A percentile compares a stretch with the other conserved stretches of the same genome.
These are phyloP conservation scores for Pseudomyrmex cubaensis DNA, from an alignment of 1,140 invertebrate genomes.

Conservation along the genomic window DNA sequence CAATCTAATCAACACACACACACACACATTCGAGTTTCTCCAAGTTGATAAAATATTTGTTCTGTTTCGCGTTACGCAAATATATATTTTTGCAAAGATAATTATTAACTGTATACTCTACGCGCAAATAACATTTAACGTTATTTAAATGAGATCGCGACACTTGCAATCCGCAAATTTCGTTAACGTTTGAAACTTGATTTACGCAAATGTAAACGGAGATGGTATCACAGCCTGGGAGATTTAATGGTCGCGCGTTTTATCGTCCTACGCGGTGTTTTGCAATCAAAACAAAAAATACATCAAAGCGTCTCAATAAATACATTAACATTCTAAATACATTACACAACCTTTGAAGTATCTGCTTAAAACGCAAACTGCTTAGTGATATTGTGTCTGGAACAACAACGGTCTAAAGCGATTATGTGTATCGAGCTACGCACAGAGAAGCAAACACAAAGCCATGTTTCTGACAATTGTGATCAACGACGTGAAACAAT, in stretches of 20 bases:
- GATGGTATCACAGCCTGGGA: too few relatives aligned
- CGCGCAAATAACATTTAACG: too few relatives aligned
- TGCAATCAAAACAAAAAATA: constrained; percentile 7
- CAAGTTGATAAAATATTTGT: constrained; percentile 1
- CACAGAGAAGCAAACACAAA: constrained; percentile 21
- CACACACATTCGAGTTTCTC: not conserved
- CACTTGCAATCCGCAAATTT: too few relatives aligned
- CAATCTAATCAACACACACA: not conserved
- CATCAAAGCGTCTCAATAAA: constrained; percentile 19
- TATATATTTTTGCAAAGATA: not conserved
- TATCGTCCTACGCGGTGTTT: not conserved
- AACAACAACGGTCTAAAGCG: constrained; percentile 38
- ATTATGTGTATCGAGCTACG: constrained; percentile 25
- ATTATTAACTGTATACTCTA: too few relatives aligned
- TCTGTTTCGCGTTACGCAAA: not conserved
- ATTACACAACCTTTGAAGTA: constrained; percentile 2
- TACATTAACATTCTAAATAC: too few relatives aligned
- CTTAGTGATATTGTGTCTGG: constrained; percentile 9
- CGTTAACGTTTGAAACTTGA: too few relatives aligned
- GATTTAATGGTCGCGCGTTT: too few relatives aligned
- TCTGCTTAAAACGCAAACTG: constrained; percentile 12
- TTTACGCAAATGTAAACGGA: too few relatives aligned
- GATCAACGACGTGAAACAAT: constrained; percentile 47
- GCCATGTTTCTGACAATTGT: constrained; percentile 47
- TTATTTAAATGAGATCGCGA: too few relatives aligned